phyloP scores from a whole-genome alignment of 2,113 vertebrate genomes.

The Apteryx owenii region DNA sequence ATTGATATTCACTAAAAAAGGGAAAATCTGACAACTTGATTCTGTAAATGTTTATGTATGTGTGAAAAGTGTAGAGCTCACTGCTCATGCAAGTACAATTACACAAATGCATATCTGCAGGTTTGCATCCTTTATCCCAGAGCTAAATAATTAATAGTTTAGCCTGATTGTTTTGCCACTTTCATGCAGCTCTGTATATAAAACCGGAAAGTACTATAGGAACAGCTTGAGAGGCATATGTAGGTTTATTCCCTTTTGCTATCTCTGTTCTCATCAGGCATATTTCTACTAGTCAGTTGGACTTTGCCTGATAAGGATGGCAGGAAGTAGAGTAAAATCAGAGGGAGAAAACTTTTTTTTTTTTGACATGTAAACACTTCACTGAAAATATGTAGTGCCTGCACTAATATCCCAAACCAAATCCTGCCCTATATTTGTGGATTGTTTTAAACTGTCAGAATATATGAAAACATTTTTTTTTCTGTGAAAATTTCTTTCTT shows the following conservation, averaged over 20 bases:
- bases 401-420: fast-evolving
- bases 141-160: background rate
- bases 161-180: background rate
- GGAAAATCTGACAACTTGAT: background rate
- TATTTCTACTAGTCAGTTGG: constrained; percentile 35
- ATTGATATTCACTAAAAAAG: background rate
- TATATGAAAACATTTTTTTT: background rate
- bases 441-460: background rate
- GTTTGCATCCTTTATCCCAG: background rate
- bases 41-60: background rate
- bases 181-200: background rate
- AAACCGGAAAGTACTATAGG: background rate
- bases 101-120: background rate
- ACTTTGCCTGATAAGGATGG: background rate
- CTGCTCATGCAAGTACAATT: background rate
- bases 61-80: background rate
- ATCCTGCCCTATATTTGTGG: background rate
- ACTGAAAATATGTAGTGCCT: background rate
- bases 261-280: background rate
- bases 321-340: constrained; percentile 3
- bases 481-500: background rate
- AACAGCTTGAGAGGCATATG: constrained; percentile 50
- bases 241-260: constrained; percentile 3
- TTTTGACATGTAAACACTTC: background rate
- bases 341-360: background rate